Conservation (phyloP, 2,888 invertebrate genomes). For the Orchesellides sinensis region DNA sequence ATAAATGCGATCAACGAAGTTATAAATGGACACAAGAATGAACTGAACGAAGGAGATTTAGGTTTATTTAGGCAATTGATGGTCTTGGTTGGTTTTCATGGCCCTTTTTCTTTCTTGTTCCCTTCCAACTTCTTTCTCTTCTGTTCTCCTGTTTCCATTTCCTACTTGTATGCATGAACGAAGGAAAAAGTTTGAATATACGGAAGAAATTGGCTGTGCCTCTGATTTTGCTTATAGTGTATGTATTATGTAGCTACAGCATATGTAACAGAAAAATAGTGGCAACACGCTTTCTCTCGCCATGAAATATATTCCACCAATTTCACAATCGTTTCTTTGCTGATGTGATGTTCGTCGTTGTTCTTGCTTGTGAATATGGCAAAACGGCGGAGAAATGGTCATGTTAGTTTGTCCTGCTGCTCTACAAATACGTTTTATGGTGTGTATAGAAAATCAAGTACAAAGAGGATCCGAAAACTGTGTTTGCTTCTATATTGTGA, state of each 20-base stretch:
- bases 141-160: neutral
- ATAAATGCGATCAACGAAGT: constrained; percentile 60
- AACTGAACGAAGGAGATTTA: constrained; percentile 57
- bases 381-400: neutral
- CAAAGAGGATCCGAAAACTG: neutral
- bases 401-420: neutral
- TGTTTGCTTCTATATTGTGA: constrained; percentile 19
- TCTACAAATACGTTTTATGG: neutral
- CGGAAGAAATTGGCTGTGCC: neutral
- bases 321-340: neutral
- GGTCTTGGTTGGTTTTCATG: constrained; percentile 47
- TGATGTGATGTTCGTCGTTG: neutral
- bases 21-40: constrained; percentile 60
- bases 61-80: constrained; percentile 64
- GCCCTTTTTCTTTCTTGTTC: constrained; percentile 27
- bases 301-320: constrained; percentile 13
- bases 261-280: neutral
- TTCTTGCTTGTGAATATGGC: neutral
- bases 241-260: no score
- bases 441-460: neutral
- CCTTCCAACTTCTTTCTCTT: constrained; percentile 11
- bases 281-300: neutral
- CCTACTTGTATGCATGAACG: neutral
- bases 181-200: neutral
- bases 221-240: neutral